Base-by-base conservation (phyloP, 1,140 invertebrate species). In the Cotesia vestalis region DNA sequence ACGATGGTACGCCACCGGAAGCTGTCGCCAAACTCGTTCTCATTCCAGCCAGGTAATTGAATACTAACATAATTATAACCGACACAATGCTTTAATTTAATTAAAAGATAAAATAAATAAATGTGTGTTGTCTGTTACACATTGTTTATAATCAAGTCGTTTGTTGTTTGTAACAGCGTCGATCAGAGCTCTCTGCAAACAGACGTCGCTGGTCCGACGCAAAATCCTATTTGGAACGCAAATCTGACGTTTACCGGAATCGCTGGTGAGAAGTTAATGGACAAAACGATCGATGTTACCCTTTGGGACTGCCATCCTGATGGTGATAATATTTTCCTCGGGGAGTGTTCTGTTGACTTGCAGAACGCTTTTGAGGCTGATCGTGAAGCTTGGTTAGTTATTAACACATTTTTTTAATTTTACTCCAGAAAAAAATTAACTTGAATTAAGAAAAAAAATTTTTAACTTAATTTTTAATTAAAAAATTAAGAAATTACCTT, bases 161-260 rank as follows among this genome's bases (percentile, higher is more conserved):
- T 63, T 46, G 9, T 73, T 53, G 14, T 14, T 63, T 36, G 5
- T 77, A 60, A 6, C 78, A 95, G 94, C 59, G 91, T 91, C 57
- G 92, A 92, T 78, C 91, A 91, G 72, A 90, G 88, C 68, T 90
- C 91, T 12, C 87, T 93, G 66, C 93, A 94, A 80, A 96, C 94
- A 1, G 93, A 93, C 78, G 91, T 94, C 4, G 92, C 94, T 1
- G 93, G 94, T 69, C 91, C 93, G 8, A 93, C 93, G 1, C 93
- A 93, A 78, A 94, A 93, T 82, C 94, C 95, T 5, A 93, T 95
- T 60, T 96, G 94, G 95, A 96, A 96, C 79, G 94, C 94, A 12
- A 96, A 94, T n/a, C 86, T 96, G 17, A 92, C 92, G 66, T 94
- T 96, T 81, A 88, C 91, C 0, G 91, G 92, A 27, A 90, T 95